Evolutionary conservation across 2,113 vertebrate genomes (phyloP).

Genomic region (Myrmophylax atrothorax): DNA sequence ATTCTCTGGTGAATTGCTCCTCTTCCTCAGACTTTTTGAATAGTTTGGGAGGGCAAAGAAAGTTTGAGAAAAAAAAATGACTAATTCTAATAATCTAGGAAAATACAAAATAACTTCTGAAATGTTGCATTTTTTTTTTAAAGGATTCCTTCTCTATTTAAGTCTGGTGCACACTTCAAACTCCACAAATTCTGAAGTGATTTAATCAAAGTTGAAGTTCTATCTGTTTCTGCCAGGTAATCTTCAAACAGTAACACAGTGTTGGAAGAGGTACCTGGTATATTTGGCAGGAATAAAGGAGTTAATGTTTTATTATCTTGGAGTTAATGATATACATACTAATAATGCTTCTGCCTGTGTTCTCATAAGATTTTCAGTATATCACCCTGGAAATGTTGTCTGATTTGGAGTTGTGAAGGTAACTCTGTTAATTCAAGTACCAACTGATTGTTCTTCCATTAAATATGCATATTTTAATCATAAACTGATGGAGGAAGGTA

Average conservation of each 20-base stretch:
- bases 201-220: background rate
- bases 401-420: background rate
- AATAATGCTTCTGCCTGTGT: background rate
- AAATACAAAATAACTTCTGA: background rate
- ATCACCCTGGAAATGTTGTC: background rate
- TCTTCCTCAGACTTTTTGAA: background rate
- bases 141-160: background rate
- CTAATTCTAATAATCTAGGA: background rate
- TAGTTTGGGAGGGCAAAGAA: background rate
- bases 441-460: background rate
- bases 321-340: constrained; percentile 34
- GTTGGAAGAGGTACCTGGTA: background rate
- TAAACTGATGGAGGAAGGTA: background rate
- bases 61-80: background rate
- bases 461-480: background rate
- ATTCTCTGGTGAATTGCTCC: background rate
- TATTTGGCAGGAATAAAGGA: background rate
- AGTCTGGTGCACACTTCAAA: background rate
- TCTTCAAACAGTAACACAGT: background rate
- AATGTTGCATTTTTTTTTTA: background rate
- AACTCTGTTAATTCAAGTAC: background rate
- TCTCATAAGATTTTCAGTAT: background rate
- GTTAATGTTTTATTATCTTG: constrained; percentile 53
- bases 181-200: background rate
- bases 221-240: background rate